A percentile compares a stretch with the other conserved stretches of the same genome.
Conservation (phyloP, 30 jellyfish, hydroid and myxozoan genomes). For the Cassiopea andromeda region DNA sequence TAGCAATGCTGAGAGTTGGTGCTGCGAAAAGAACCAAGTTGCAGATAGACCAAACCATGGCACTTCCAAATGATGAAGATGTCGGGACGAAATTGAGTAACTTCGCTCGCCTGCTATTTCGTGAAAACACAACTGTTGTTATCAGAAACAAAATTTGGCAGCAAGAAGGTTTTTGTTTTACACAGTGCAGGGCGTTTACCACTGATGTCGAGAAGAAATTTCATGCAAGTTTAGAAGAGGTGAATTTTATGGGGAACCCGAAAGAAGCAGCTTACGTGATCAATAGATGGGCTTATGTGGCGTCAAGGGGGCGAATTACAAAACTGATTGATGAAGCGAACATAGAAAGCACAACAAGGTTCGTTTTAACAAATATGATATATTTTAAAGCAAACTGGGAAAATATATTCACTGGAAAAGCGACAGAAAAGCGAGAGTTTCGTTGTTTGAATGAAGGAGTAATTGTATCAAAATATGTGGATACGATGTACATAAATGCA, state of each 20-base stretch:
- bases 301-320: constrained; percentile 74
- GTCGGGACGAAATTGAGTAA: background rate
- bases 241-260: constrained; percentile 54
- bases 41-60: constrained; percentile 65
- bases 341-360: constrained; percentile 43
- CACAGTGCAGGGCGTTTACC: constrained; percentile 49
- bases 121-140: background rate
- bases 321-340: constrained; percentile 29
- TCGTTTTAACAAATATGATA: constrained; percentile 78
- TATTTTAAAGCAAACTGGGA: constrained; percentile 81
- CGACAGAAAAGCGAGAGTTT: constrained; percentile 41
- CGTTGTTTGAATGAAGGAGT: background rate
- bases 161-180: constrained; percentile 55
- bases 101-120: background rate
- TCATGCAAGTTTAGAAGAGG: constrained; percentile 56
- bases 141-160: constrained; percentile 55
- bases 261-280: constrained; percentile 46
- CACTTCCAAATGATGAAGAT: background rate
- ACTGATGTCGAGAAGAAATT: constrained; percentile 35
- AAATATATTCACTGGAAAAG: constrained; percentile 23
- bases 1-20: constrained; percentile 78
- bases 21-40: constrained; percentile 33
- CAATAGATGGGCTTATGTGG: constrained; percentile 72
- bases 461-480: constrained; percentile 25
- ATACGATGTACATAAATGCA: constrained; percentile 71